Conservation (phyloP, 2,113 vertebrate genomes). For the Psammodynastes pulverulentus region DNA sequence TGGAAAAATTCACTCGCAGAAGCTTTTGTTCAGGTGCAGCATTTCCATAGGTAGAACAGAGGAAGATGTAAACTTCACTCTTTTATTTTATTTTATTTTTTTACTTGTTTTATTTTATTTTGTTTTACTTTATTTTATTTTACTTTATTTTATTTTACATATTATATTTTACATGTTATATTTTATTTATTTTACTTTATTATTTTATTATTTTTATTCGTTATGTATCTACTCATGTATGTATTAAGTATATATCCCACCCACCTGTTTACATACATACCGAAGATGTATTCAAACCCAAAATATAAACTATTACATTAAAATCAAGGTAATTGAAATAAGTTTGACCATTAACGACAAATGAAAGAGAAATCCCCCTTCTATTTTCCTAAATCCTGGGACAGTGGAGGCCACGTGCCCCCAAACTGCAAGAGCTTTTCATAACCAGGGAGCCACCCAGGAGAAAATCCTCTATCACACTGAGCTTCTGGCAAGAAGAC, state of each 20-base stretch:
- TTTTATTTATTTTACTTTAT: too few relatives aligned
- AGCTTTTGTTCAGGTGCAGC: neutral
- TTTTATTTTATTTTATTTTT: neutral
- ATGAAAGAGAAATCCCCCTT: neutral
- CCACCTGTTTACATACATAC: neutral
- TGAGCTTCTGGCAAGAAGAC: neutral
- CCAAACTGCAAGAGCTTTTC: neutral
- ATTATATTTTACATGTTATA: too few relatives aligned
- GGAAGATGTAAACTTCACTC: neutral
- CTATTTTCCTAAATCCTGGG: neutral
- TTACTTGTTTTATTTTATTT: too few relatives aligned
- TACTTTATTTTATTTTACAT: too few relatives aligned
- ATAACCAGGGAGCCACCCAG: neutral
- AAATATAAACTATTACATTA: neutral
- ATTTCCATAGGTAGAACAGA: neutral
- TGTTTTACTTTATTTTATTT: too few relatives aligned
- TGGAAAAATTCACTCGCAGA: too few relatives aligned
- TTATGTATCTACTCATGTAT: neutral
- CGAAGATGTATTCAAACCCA: neutral
- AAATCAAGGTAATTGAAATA: neutral
- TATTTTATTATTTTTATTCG: too few relatives aligned
- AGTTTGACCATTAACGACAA: neutral
- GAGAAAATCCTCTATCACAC: neutral
- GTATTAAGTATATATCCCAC: neutral
- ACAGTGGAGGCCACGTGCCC: neutral